Percentiles rank a stretch among this genome's conserved stretches.
These are phyloP conservation scores for Nicator chloris DNA, from an alignment of 2,113 vertebrate species.

Conservation along the genomic window DNA sequence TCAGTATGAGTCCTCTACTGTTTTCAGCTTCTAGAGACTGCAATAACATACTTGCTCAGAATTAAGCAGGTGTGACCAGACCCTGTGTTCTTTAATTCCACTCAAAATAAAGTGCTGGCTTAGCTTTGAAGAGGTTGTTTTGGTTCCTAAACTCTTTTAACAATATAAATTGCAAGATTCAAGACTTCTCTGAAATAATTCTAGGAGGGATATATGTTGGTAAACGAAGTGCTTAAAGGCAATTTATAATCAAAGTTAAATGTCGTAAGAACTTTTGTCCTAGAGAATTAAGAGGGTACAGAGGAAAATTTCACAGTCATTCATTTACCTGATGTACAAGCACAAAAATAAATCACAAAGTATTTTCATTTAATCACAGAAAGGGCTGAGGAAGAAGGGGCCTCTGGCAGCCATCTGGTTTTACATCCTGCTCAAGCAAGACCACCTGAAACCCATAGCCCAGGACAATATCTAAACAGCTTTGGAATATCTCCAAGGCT, in stretches of 20 bases:
- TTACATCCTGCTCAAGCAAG: accelerated
- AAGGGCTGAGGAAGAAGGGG: neutral
- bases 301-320: neutral
- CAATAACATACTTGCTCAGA: neutral
- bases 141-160: neutral
- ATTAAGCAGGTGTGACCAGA: neutral
- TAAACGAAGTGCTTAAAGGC: neutral
- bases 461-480: neutral
- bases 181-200: neutral
- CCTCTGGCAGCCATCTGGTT: neutral
- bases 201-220: neutral
- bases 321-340: neutral
- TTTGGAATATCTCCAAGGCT: neutral
- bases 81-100: neutral
- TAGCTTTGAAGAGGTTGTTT: neutral
- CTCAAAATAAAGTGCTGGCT: neutral
- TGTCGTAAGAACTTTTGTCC: neutral
- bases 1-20: neutral
- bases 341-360: neutral
- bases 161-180: neutral
- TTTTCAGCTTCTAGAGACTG: neutral
- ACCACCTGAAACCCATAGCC: neutral
- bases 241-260: neutral
- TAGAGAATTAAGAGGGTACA: neutral
- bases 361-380: neutral